Evolutionary conservation across 2,797 vertebrate species (phyloP), one percentile per base, ranked within the genome.

Genomic region (Buphagus erythrorhynchus): DNA sequence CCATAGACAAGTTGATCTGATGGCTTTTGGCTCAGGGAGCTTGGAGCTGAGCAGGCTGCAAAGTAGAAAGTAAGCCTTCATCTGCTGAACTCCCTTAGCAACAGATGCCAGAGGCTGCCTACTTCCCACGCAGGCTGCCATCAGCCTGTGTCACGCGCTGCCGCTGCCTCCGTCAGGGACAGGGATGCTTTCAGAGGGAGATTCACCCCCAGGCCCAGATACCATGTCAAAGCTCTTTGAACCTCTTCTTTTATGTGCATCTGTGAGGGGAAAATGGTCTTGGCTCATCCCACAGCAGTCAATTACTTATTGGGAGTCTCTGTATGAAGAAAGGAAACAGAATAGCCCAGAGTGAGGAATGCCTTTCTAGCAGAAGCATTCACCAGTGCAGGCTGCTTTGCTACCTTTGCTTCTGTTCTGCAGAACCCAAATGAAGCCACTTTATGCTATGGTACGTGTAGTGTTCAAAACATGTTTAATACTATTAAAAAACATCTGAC

Each of bases 41-140:
- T 62, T 0, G 0, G 66, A 87, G n/a, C 72, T 63, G 66, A 92
- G 76, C 40, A 73, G 72, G 79, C 91, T 94, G 62, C 69, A 66
- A 52, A 88, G 89, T 24, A 65, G 40, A 80, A 95, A 90, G 87
- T 29, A n/a, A 93, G 62, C 42, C 86, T 92, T 90, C 61, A 22
- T 94, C 63, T 80, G 57, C 79, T 92, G 65, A 90, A 85, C 31
- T 91, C 61, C 81, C 79, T 46, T 75, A 76, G 85, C 79, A 91
- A 86, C 91, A 95, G 95, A 91, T 93, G 91, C 88, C 88, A 74
- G 90, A 79, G 81, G 71, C 92, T 91, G 87, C 78, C 68, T 92
- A 48, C 62, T 54, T 93, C 86, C 83, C 58, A 66, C 71, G 2
- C 65, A 36, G 78, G 72, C 88, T 88, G 57, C 66, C 3, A 1